Percentiles rank a stretch among this genome's conserved stretches.
phyloP scores from a whole-genome alignment of 2,888 invertebrate species.

The Nephrotoma guestfalica region DNA sequence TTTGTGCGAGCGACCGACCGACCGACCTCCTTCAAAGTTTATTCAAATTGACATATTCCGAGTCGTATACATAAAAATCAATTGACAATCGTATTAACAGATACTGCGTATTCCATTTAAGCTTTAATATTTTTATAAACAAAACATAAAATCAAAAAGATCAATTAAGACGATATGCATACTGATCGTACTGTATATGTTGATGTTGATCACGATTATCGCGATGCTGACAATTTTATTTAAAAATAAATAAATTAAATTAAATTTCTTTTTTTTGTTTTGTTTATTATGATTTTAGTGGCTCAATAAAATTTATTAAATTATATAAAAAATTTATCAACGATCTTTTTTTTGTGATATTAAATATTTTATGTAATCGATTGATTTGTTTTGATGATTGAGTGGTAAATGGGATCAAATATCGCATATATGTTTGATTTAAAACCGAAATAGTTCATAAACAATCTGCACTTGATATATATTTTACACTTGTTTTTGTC shows the following conservation, averaged over 20 bases:
- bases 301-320: background rate
- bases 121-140: background rate
- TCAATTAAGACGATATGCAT: background rate
- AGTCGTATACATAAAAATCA: background rate
- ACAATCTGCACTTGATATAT: too few relatives aligned
- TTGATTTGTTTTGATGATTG: background rate
- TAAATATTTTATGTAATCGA: background rate
- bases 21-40: background rate
- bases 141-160: background rate
- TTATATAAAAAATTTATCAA: background rate
- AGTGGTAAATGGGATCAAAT: too few relatives aligned
- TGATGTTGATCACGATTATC: background rate
- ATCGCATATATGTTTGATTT: too few relatives aligned
- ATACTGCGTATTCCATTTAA: background rate
- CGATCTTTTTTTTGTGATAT: background rate
- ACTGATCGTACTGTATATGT: background rate
- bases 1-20: background rate
- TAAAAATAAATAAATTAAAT: background rate
- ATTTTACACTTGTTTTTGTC: too few relatives aligned
- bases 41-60: background rate
- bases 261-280: background rate
- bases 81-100: background rate
- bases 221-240: background rate
- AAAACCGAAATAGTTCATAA: too few relatives aligned
- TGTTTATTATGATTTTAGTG: background rate